phyloP scores from a whole-genome alignment of 2,113 vertebrate genomes.

The Myiozetetes cayanensis region DNA sequence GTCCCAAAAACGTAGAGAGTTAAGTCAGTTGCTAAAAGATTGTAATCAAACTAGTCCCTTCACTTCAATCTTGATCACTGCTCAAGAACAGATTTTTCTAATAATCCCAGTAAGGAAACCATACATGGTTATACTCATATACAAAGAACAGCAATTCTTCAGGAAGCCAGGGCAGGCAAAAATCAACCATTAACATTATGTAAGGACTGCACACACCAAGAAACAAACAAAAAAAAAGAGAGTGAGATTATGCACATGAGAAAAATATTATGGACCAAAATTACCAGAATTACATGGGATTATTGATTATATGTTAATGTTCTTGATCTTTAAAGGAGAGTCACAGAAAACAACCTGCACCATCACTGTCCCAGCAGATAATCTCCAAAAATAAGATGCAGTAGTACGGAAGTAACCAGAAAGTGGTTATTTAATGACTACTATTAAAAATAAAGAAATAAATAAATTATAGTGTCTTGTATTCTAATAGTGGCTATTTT shows the following conservation, averaged over 20 bases:
- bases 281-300: background rate
- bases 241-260: background rate
- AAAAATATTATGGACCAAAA: background rate
- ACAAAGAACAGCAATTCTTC: background rate
- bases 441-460: background rate
- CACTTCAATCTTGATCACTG: background rate
- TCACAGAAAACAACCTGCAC: background rate
- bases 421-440: background rate
- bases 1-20: background rate
- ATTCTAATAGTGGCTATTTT: background rate
- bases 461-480: background rate
- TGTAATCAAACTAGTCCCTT: background rate
- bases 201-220: background rate
- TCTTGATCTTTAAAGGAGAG: background rate
- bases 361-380: background rate
- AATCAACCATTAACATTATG: background rate
- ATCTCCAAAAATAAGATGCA: background rate
- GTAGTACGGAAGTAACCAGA: background rate
- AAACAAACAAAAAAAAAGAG: background rate
- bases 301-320: background rate
- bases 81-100: background rate
- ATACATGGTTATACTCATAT: background rate
- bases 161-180: background rate
- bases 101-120: background rate
- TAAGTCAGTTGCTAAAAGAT: background rate